A percentile compares a stretch with the other conserved stretches of the same genome.
Evolutionary conservation across 2,888 invertebrate species (phyloP).

Genomic region (Ormyrus thymus): DNA sequence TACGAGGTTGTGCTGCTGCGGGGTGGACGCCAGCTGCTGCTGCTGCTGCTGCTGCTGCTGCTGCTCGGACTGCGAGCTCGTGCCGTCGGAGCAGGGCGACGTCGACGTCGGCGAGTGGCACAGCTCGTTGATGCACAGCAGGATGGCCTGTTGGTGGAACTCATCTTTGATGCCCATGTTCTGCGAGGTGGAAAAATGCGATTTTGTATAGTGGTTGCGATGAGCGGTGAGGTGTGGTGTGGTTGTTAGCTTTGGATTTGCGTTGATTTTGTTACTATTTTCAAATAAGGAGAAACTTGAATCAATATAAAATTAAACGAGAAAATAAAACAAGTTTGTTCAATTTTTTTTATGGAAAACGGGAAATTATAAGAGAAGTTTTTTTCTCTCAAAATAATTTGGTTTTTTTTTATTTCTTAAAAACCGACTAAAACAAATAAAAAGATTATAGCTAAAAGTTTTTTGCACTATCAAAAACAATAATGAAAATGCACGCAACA

Average conservation of each 20-base stretch:
- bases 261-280: too few species aligned
- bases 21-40: constrained; percentile 12
- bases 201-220: background rate
- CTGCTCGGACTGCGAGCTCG: constrained; percentile 16
- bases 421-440: too few species aligned
- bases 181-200: constrained; percentile 74
- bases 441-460: too few species aligned
- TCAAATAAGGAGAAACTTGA: too few species aligned
- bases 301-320: too few species aligned
- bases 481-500: too few species aligned
- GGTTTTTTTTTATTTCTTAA: too few species aligned
- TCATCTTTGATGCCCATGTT: constrained; percentile 86
- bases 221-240: background rate
- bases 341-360: too few species aligned
- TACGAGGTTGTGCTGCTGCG: constrained; percentile 75
- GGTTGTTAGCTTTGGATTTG: background rate
- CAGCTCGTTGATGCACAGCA: constrained; percentile 82
- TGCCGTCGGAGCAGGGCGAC: constrained; percentile 18
- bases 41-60: constrained; percentile 44
- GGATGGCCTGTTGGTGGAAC: constrained; percentile 82
- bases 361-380: too few species aligned
- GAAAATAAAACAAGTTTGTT: too few species aligned
- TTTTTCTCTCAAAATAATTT: too few species aligned
- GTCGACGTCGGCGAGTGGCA: constrained; percentile 68
- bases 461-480: too few species aligned